phyloP scores from a whole-genome alignment of 2,797 vertebrate genomes.

The Acrossocheilus fasciatus region DNA sequence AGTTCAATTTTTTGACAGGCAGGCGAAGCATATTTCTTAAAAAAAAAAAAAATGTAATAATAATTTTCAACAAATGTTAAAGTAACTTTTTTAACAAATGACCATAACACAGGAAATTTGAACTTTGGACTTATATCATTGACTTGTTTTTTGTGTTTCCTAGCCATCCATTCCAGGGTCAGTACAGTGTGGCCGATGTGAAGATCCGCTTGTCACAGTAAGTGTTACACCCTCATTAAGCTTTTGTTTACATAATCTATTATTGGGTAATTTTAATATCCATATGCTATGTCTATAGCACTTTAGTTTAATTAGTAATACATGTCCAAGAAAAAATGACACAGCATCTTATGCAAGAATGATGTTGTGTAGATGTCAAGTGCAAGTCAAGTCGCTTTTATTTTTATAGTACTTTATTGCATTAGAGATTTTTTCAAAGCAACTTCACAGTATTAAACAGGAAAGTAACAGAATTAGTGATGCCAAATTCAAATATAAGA shows the following conservation, averaged over 20 bases:
- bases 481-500: neutral
- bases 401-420: neutral
- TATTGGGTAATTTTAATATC: neutral
- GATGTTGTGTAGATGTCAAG: neutral
- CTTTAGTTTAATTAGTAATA: neutral
- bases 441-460: neutral
- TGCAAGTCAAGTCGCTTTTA: neutral
- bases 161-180: slow-evolving; percentile 96
- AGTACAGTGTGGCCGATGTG: slow-evolving; percentile 94
- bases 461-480: neutral
- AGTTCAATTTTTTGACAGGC: neutral
- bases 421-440: neutral
- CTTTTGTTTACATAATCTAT: neutral
- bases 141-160: slow-evolving; percentile 46
- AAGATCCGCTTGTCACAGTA: slow-evolving; percentile 96
- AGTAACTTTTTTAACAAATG: neutral
- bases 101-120: neutral
- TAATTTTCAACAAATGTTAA: slow-evolving; percentile 7
- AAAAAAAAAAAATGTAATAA: no score
- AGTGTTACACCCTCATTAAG: slow-evolving; percentile 73
- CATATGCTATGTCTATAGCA: neutral
- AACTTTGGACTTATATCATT: neutral
- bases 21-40: neutral
- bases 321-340: neutral
- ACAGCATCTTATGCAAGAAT: neutral